These are phyloP conservation scores for Nanorana parkeri DNA, from an alignment of 2,113 vertebrate species.

Conservation along the genomic window DNA sequence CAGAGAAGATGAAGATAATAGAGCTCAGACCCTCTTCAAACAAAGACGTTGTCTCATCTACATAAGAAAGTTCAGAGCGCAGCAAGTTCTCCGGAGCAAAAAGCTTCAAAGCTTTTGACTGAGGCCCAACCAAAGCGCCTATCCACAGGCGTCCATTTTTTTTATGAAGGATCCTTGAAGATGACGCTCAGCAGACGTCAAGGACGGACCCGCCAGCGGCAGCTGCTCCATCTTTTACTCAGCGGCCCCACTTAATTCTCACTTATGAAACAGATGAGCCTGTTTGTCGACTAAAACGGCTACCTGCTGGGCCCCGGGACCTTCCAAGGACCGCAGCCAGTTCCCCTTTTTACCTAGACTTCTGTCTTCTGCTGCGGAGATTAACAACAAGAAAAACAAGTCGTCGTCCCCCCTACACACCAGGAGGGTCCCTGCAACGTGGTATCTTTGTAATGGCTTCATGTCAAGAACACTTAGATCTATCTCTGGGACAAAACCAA, in stretches of 20 bases:
- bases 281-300: slow-evolving; percentile 73
- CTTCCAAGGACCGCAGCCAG: slow-evolving; percentile 64
- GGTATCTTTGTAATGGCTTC: slow-evolving; percentile 1
- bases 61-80: slow-evolving; percentile 58
- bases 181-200: slow-evolving; percentile 67
- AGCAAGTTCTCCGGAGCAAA: slow-evolving; percentile 65
- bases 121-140: slow-evolving; percentile 66
- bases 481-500: not conserved
- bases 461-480: not conserved
- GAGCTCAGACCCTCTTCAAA: slow-evolving; percentile 17
- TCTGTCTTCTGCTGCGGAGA: slow-evolving; percentile 1
- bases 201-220: slow-evolving; percentile 63
- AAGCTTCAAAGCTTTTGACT: slow-evolving; percentile 66
- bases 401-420: too few species aligned
- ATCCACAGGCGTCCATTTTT: slow-evolving; percentile 60
- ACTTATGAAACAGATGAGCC: slow-evolving; percentile 68
- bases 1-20: not conserved
- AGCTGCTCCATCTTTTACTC: slow-evolving; percentile 67
- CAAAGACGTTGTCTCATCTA: slow-evolving; percentile 8
- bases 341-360: not conserved
- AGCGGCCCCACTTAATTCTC: slow-evolving; percentile 70
- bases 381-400: slow-evolving; percentile 4
- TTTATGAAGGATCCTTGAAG: slow-evolving; percentile 67
- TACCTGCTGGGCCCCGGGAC: slow-evolving; percentile 61
- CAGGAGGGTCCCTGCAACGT: not conserved